A percentile compares a stretch with the other conserved stretches of the same genome.
Conservation (phyloP, 2,888 invertebrate genomes). For the Ennomos erosarius region DNA sequence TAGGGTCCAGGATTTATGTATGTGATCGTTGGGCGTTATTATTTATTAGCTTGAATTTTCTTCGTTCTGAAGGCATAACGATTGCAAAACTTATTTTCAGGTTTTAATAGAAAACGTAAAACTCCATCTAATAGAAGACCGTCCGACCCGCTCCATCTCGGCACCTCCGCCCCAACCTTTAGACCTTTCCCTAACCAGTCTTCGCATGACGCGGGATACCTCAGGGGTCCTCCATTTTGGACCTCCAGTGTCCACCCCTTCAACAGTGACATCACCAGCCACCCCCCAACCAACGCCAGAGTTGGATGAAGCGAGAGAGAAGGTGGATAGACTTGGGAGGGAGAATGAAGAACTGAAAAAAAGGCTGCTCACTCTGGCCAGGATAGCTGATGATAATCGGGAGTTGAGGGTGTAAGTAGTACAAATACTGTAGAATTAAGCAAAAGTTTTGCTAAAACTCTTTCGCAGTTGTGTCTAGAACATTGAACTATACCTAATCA, state of each 20-base stretch:
- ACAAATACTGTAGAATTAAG: no score
- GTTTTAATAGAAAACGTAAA: conserved; percentile 90
- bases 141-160: conserved; percentile 90
- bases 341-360: conserved; percentile 83
- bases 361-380: conserved; percentile 74
- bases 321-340: conserved; percentile 62
- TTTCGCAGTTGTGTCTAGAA: no score
- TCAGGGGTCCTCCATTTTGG: conserved; percentile 91
- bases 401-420: conserved; percentile 78
- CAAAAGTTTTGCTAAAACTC: no score
- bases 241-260: conserved; percentile 74
- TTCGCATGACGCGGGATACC: conserved; percentile 89
- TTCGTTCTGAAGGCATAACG: neutral
- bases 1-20: no score
- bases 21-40: no score
- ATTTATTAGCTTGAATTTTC: no score
- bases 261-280: conserved; percentile 58
- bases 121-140: conserved; percentile 92
- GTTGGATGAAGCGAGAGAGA: conserved; percentile 72
- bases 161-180: conserved; percentile 93
- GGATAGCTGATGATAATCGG: conserved; percentile 84
- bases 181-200: conserved; percentile 89
- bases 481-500: no score
- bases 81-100: conserved; percentile 68
- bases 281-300: conserved; percentile 70